These are phyloP conservation scores for Nymphalis polychloros DNA, from an alignment of 2,888 invertebrate species.

Conservation along the genomic window DNA sequence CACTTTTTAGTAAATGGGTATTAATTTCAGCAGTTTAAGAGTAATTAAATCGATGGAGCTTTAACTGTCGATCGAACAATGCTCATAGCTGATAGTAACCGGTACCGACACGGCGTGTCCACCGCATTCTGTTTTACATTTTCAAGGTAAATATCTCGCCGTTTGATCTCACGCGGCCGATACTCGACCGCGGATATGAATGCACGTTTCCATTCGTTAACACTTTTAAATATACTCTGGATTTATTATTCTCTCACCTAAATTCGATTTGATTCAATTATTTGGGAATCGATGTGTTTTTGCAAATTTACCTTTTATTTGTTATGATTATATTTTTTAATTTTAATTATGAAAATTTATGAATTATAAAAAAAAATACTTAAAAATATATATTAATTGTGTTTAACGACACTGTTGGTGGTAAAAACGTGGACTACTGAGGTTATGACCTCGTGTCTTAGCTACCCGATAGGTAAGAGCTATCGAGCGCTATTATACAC, in stretches of 20 bases:
- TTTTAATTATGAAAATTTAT: too few species aligned
- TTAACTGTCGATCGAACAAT: slow-evolving; percentile 30
- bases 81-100: slow-evolving; percentile 38
- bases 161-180: slow-evolving; percentile 61
- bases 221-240: background rate
- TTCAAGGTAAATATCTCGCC: slow-evolving; percentile 60
- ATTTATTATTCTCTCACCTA: background rate
- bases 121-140: slow-evolving; percentile 45
- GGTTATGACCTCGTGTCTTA: too few species aligned
- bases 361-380: too few species aligned
- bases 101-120: slow-evolving; percentile 47
- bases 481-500: too few species aligned
- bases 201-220: slow-evolving; percentile 48
- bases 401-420: too few species aligned
- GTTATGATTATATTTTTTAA: too few species aligned
- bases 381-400: too few species aligned
- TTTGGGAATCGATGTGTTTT: too few species aligned
- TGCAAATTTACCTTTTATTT: too few species aligned
- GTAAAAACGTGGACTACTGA: too few species aligned
- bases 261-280: too few species aligned
- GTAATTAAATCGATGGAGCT: slow-evolving; percentile 33
- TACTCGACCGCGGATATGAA: slow-evolving; percentile 56
- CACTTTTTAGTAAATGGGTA: background rate
- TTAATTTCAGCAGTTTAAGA: slow-evolving; percentile 1
- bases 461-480: too few species aligned